Base-by-base conservation (phyloP, 1,140 invertebrate genomes). In the Drosophila kurseongensis region DNA sequence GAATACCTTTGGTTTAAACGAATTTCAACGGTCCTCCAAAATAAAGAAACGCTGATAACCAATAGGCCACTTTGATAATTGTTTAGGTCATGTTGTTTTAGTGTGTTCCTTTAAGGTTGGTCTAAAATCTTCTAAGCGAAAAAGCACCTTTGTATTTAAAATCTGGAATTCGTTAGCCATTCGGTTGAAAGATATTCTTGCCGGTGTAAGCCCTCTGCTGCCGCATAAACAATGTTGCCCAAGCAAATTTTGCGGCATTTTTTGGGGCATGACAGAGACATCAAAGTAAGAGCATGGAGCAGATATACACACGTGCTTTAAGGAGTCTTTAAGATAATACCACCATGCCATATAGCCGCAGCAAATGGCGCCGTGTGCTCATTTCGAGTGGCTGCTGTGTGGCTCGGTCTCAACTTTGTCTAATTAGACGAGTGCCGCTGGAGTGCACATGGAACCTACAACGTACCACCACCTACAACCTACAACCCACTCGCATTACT, bases 361-460 rank as follows among this genome's bases (percentile, higher is more conserved):
- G 67, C 51, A 66, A 80, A 84, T 79, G 80, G 57, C 55, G 57
- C 48, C 66, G 50, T 40, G 60, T 59, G 60, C 75, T 69, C 75
- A 75, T 76, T 76, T 62, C 58, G 62, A 62, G 66, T 78, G 71
- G 59, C 55, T 66, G 75, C 76, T 69, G 42, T 50, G 58, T 47
- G 59, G 54, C 63, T 72, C 45, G 58, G 75, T 78, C 84, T 84
- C 58, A 89, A 84, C 84, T 80, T 80, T 89, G 84, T 89, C 77
- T 89, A 89, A 89, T 89, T 89, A 84, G 83, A 86, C 84, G 84
- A 84, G 84, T 84, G 80, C 77, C 82, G 67, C 65, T 81, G 68
- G 84, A 85, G 81, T 86, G 68, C 68, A 57, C 74, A 75, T 69
- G 59, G 62, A 71, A 59, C 54, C 44, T 47, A 45, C 52, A 48